Evolutionary conservation across 2,113 vertebrate species (phyloP), one percentile per base, ranked within the genome.

Genomic region (Arvicanthis niloticus): DNA sequence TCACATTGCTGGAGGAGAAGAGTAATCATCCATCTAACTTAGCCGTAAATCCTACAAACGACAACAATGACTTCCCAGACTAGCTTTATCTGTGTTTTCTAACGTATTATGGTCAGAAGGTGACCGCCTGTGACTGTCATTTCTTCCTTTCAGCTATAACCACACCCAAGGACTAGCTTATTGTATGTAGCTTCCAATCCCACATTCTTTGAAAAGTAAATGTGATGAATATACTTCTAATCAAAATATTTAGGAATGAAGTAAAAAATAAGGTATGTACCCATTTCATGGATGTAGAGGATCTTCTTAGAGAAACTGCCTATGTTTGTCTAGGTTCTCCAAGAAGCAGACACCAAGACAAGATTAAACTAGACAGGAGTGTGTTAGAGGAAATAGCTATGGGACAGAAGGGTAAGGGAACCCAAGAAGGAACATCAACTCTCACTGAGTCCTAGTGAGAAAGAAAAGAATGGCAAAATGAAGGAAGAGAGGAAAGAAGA

Each of bases 161-260:
- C 45, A 88, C 24, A 19, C 15, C 65, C 40, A 85, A 42, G 7
- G 73, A 88, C 65, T 65, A 91, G 72, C 48, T 85, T 80, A 88
- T 60, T 72, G 68, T n/a, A 10, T 13, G 26, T 68, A 21, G 31
- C 26, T 68, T 11, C 40, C 51, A 80, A 84, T 78, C 56, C 2
- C n/a, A 96, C 95, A 87, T 80, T 91, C 17, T 5, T 70, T 85
- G 70, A 19, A 85, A 24, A 91, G 6, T 68, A 96, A 76, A 73
- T 78, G 7, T 80, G 40, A 84, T 76, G 72, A 68, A 48, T 40
- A 17, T 85, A 73, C 31, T 45, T 22, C 5, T 76, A 53, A 22
- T 94, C n/a, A 68, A 97, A 91, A 91, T 93, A 88, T 4, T n/a
- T 88, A 78, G 56, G 12, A 78, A 1, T 48, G 6, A 56, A 40